Evolutionary conservation across 2,888 invertebrate genomes (phyloP), one percentile per base, ranked within the genome.

Genomic region (Acleris laterana): DNA sequence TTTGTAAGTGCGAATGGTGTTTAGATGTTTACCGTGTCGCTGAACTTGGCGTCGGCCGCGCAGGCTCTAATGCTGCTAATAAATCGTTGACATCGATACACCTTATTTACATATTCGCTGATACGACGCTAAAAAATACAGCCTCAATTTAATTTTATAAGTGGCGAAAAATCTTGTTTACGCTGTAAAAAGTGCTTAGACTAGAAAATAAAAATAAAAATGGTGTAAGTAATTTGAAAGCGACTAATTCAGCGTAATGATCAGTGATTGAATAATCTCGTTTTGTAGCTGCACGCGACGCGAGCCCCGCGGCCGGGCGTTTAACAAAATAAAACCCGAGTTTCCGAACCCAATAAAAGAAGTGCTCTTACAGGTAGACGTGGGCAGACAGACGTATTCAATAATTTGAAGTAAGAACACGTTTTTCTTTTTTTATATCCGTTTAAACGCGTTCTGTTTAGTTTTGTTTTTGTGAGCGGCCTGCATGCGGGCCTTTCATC

Each of bases 1-100:
- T 88, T 88, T 89, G 90, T 90, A 89, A 91, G 91, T 92, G 90
- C 90, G 89, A 92, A 92, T 92, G 90, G 91, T 89, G 90, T 89
- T 90, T 87, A 88, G 84, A 84, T 92, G 88, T 92, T 90, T 90
- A 84, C 87, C 75, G 79, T 87, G 88, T 87, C 84, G 88, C 87
- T 86, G 89, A 86, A 87, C 87, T 87, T 84, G 83, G 82, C 88
- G 84, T 80, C 79, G 78, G 79, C 75, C 77, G 80, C 75, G 77
- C 77, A 80, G 73, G 72, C 81, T 83, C 83, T 88, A 87, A 87
- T 86, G 82, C 81, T 78, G 82, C 84, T 88, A 85, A 88, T 87
- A 87, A 87, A 88, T 78, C 82, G 77, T 84, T 86, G 87, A 88
- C 86, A 88, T 82, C 81, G 79, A 85, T 87, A 79, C 77, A 79